Conservation (phyloP, 2,113 vertebrate species). For the Megaceryle torquata region DNA sequence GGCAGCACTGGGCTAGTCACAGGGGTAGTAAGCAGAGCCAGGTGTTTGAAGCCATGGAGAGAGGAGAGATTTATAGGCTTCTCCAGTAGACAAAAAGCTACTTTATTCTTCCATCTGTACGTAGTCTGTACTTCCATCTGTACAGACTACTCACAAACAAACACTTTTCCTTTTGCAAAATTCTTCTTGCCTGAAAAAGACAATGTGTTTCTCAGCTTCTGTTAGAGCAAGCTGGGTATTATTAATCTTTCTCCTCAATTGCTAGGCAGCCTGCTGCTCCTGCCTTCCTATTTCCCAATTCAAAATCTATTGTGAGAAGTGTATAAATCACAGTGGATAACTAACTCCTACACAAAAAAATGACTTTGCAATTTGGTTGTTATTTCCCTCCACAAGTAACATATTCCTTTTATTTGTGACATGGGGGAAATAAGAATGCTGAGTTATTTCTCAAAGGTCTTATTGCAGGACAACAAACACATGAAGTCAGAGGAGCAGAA, state of each 20-base stretch:
- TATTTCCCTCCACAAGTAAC: not conserved
- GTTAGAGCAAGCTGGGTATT: not conserved
- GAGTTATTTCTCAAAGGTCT: not conserved
- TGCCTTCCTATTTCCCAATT: not conserved
- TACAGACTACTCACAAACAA: not conserved
- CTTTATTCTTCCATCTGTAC: not conserved
- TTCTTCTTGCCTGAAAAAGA: not conserved
- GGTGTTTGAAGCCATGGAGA: not conserved
- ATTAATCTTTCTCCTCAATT: not conserved
- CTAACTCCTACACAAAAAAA: not conserved
- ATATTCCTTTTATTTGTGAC: not conserved
- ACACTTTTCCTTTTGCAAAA: not conserved
- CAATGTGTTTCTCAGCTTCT: not conserved
- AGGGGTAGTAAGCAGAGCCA: not conserved
- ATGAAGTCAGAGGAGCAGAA: not conserved
- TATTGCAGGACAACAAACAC: not conserved
- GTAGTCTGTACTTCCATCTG: not conserved
- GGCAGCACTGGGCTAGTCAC: not conserved
- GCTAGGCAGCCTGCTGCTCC: not conserved
- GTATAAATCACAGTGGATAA: not conserved
- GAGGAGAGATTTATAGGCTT: conserved; percentile 14
- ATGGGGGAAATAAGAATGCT: not conserved
- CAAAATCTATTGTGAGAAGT: not conserved
- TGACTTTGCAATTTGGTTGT: not conserved
- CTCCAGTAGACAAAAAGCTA: not conserved